Evolutionary conservation across 2,888 invertebrate genomes (phyloP), one percentile per base, ranked within the genome.

Genomic region (Plutella xylostella): DNA sequence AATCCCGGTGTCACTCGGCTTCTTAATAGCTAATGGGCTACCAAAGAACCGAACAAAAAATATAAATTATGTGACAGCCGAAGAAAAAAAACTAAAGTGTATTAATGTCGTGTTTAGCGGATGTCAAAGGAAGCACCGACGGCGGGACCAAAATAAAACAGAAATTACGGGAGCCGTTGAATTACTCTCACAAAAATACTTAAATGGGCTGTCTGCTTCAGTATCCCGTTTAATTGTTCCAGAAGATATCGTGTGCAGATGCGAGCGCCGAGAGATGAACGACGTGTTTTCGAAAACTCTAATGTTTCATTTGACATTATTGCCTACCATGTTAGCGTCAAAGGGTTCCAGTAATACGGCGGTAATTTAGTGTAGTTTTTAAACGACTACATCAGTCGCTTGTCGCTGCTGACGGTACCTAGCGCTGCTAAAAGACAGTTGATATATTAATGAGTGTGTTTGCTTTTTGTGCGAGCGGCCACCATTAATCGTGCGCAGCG

Each of bases 391-490:
- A 17, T 34, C 9, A 39, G n/a, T 28, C 15, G 14, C 30, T n/a
- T 19, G 52, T 54, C 64, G 65, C 42, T 71, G 65, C 70, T 56
- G 68, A 65, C 71, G 61, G 63, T 78, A 74, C 74, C 68, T 70
- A 71, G 65, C 62, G 65, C 59, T 63, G 67, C 72, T 75, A 76
- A 79, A 82, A 76, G 82, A 83, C 83, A 80, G 78, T 72, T 83
- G 83, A 83, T 82, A 77, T 76, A 83, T 83, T 83, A 83, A 83
- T 80, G 83, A 83, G 80, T 68, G 52, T 64, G 76, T 71, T 76
- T 72, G 72, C 78, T 80, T 82, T 83, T 83, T 83, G 82, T 82
- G 63, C 57, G 63, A 65, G 69, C 68, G n/a, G 57, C 65, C 60
- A 65, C 72, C 82, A 83, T 83, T 79, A 78, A 83, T 83, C 82